A percentile compares a stretch with the other conserved stretches of the same genome.
phyloP scores from a whole-genome alignment of 1,140 invertebrate species.

The Mizuhopecten yessoensis region DNA sequence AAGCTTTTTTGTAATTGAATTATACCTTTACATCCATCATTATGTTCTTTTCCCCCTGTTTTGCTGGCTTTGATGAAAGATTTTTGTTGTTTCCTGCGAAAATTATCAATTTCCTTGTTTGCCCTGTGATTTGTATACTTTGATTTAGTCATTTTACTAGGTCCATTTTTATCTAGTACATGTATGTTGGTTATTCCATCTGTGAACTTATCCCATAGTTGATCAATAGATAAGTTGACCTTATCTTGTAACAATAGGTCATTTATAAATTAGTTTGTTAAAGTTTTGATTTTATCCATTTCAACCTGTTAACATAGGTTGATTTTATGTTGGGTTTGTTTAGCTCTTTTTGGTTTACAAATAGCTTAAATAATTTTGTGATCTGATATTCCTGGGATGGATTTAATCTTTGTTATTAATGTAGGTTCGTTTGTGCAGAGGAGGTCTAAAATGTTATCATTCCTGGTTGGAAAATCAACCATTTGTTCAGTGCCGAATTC shows the following conservation, averaged over 20 bases:
- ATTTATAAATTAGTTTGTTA: neutral
- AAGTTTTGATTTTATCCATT: neutral
- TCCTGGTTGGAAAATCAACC: conserved; percentile 55
- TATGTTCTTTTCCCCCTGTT: neutral
- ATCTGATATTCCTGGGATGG: conserved; percentile 44
- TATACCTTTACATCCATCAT: neutral
- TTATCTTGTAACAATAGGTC: too few species aligned
- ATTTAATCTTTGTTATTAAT: too few species aligned
- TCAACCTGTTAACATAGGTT: conserved; percentile 46
- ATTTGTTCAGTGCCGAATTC: conserved; percentile 50
- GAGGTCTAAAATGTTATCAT: neutral
- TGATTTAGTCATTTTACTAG: conserved; percentile 42
- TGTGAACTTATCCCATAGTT: conserved; percentile 43
- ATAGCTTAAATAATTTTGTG: conserved; percentile 47
- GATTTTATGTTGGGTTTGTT: conserved; percentile 35
- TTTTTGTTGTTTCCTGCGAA: conserved; percentile 40
- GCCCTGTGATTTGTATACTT: conserved; percentile 44
- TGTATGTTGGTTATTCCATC: neutral
- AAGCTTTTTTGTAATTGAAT: neutral
- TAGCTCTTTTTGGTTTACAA: neutral
- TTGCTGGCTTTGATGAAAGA: conserved; percentile 43
- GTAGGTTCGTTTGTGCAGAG: conserved; percentile 46
- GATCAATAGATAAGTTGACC: neutral
- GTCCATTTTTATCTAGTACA: conserved; percentile 48
- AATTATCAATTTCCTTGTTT: conserved; percentile 36